Evolutionary conservation across 2,888 invertebrate genomes (phyloP), one percentile per base, ranked within the genome.

Genomic region (Arge pagana): DNA sequence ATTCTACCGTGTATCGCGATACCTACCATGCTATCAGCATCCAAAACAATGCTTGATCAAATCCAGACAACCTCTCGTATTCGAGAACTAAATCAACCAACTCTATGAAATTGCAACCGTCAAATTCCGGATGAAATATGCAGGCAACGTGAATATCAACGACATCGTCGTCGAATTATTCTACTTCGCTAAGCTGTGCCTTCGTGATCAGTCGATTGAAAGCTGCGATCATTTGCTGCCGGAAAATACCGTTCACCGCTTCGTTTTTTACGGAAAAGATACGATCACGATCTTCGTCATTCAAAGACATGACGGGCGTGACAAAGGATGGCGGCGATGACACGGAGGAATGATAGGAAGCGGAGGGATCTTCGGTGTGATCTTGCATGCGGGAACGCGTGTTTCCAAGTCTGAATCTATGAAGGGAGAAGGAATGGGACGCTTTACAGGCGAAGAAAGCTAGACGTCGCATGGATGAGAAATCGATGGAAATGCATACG

Each of bases 191-290:
- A 8, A 26, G n/a, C 28, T 26, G 8, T 4, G 45, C 23, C 19
- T 21, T 45, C 10, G 15, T 24, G 4, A 45, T 45, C 23, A 45
- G 45, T 5, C 45, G 45, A 15, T 45, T 45, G 16, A 45, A 45
- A 2, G 45, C 45, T 23, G 33, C 33, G 2, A 35, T 45, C 45
- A 45, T 45, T 23, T 45, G 33, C 18, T 24, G 23, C 45, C 35
- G 45, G n/a, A 33, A 35, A 45, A 16, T 35, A n/a, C 11, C 28
- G 11, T 30, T 42, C 42, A 15, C 28, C 18, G 16, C 18, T 21
- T 21, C n/a, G 10, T 15, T 33, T 23, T 6, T n/a, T n/a, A n/a
- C n/a, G n/a, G n/a, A n/a, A n/a, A n/a, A n/a, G n/a, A n/a, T n/a
- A n/a, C n/a, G n/a, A n/a, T n/a, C n/a, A n/a, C n/a, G n/a, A n/a